A percentile compares a stretch with the other conserved stretches of the same genome.
Evolutionary conservation across 1,140 invertebrate species (phyloP).

Genomic region (Pissodes strobi): DNA sequence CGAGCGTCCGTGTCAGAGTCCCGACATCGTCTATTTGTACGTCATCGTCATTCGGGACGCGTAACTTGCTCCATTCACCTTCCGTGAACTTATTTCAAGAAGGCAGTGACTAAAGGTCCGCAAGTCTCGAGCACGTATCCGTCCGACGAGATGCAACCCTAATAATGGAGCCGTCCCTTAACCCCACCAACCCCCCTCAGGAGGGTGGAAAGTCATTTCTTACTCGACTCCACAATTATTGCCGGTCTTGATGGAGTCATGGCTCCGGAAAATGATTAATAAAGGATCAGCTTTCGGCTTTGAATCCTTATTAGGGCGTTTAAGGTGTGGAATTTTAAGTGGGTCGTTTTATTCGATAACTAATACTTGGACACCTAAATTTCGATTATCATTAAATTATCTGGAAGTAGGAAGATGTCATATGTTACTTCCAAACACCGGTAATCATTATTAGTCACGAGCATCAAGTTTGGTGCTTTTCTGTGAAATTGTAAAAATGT

Average conservation of each 20-base stretch:
- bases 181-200: no score
- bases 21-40: not conserved
- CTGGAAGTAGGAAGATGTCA: no score
- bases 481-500: no score
- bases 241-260: conserved; percentile 6
- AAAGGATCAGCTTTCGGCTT: not conserved
- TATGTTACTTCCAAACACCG: no score
- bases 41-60: conserved; percentile 7
- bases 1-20: not conserved
- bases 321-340: no score
- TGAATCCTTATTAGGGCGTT: no score
- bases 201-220: conserved; percentile 14
- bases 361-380: no score
- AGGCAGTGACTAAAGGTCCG: conserved; percentile 1
- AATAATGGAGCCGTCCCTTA: not conserved
- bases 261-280: conserved; percentile 21
- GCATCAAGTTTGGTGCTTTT: no score
- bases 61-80: conserved; percentile 16
- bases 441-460: no score
- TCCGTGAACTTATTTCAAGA: conserved; percentile 16
- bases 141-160: not conserved
- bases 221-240: conserved; percentile 13
- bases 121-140: no score
- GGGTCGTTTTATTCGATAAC: no score
- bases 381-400: no score